These are phyloP conservation scores for rat (Rattus norvegicus) DNA, from an alignment of 2,113 vertebrate genomes.

Conservation along the genomic window DNA sequence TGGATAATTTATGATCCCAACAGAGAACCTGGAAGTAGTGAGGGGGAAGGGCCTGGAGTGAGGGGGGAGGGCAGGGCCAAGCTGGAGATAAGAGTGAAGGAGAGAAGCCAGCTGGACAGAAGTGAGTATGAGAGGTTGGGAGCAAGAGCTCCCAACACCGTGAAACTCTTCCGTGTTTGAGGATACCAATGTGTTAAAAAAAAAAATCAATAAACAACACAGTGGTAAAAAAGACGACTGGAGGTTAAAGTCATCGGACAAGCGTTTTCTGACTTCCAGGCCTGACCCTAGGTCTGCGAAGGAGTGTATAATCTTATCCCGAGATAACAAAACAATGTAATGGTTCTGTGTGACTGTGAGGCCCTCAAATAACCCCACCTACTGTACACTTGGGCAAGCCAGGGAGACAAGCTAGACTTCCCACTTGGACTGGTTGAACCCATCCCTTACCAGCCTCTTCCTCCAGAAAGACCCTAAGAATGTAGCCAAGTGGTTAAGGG, in stretches of 20 bases:
- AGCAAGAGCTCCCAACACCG: neutral
- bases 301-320: neutral
- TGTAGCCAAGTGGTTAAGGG: neutral
- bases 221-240: constrained; percentile 30
- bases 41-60: neutral
- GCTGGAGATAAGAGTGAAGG: neutral
- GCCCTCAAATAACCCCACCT: neutral
- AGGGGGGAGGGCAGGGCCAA: neutral
- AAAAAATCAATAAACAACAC: neutral
- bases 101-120: neutral
- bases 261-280: constrained; percentile 46
- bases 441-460: neutral
- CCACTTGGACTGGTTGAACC: neutral
- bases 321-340: constrained; percentile 21
- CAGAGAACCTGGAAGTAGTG: constrained; percentile 40
- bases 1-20: constrained; percentile 73
- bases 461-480: constrained; percentile 29
- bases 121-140: neutral
- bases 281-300: neutral
- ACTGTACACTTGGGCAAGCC: neutral
- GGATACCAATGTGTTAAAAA: neutral
- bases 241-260: constrained; percentile 40
- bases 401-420: neutral
- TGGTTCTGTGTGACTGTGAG: neutral
- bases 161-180: neutral